phyloP scores from a whole-genome alignment of 2,888 invertebrate genomes.

The Ectropis crepuscularia region DNA sequence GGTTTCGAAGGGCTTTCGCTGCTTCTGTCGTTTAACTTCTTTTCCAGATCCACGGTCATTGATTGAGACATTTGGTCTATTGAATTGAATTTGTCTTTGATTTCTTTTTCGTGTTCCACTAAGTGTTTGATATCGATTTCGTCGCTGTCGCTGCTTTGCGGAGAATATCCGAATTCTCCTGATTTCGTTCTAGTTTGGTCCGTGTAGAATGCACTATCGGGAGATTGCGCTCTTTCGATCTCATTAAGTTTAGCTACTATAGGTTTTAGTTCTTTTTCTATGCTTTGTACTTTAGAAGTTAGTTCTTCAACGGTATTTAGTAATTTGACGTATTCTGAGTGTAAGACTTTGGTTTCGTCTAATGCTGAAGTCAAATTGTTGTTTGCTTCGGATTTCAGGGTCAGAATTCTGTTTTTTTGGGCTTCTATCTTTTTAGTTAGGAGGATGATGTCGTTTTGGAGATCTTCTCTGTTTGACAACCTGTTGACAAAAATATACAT shows the following conservation, averaged over 20 bases:
- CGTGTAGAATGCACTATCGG: slow-evolving; percentile 82
- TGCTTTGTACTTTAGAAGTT: slow-evolving; percentile 86
- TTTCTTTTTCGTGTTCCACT: slow-evolving; percentile 71
- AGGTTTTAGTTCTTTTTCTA: slow-evolving; percentile 87
- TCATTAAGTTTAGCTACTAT: slow-evolving; percentile 72
- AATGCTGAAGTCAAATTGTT: slow-evolving; percentile 87
- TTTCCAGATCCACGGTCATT: slow-evolving; percentile 80
- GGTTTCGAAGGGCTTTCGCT: slow-evolving; percentile 63
- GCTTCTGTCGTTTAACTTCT: slow-evolving; percentile 62
- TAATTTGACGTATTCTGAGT: slow-evolving; percentile 84
- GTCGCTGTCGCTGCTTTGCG: slow-evolving; percentile 78
- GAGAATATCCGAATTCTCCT: slow-evolving; percentile 78
- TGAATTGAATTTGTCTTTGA: slow-evolving; percentile 79
- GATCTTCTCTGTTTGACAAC: slow-evolving; percentile 93
- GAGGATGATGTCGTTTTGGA: slow-evolving; percentile 90
- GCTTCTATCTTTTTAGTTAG: slow-evolving; percentile 87
- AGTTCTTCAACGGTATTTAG: slow-evolving; percentile 86
- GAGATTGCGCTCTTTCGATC: slow-evolving; percentile 75
- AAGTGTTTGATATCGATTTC: slow-evolving; percentile 72
- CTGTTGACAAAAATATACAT: slow-evolving; percentile 55
- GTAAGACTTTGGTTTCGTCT: slow-evolving; percentile 88
- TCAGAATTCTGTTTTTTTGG: slow-evolving; percentile 86
- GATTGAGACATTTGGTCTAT: slow-evolving; percentile 83
- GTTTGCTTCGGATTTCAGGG: slow-evolving; percentile 87
- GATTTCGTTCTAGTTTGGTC: slow-evolving; percentile 82